Evolutionary conservation across 2,113 vertebrate species (phyloP).

Genomic region (Bagarius yarrelli): DNA sequence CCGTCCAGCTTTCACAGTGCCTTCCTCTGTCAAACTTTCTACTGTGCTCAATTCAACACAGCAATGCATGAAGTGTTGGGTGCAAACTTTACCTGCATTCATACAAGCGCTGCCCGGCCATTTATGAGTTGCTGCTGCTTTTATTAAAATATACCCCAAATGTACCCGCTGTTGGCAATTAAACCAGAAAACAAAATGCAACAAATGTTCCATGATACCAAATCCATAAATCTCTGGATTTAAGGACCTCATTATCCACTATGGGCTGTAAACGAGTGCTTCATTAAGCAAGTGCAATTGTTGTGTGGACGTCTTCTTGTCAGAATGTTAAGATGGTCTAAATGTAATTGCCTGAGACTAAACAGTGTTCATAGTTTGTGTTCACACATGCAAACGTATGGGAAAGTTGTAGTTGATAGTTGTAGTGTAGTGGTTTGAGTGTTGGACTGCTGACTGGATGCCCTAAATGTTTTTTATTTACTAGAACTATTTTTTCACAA

Average conservation of each 20-base stretch:
- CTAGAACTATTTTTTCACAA: neutral
- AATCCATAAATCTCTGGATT: neutral
- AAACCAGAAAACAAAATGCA: neutral
- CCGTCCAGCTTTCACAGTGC: neutral
- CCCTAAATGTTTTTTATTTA: too few relatives aligned
- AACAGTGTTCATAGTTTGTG: neutral
- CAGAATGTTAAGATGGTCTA: neutral
- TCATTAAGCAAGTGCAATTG: neutral
- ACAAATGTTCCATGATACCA: neutral
- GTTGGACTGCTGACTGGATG: too few relatives aligned
- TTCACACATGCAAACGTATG: neutral
- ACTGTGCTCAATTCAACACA: neutral
- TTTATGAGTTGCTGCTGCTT: neutral
- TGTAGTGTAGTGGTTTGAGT: too few relatives aligned
- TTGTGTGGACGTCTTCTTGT: neutral
- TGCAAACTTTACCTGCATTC: neutral
- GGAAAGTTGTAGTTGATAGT: too few relatives aligned
- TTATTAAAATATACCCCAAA: neutral
- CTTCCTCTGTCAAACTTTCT: neutral
- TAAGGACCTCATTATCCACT: neutral
- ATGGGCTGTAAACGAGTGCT: neutral
- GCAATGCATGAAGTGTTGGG: neutral
- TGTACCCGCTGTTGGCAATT: neutral
- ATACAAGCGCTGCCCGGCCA: neutral
- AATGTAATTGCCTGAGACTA: neutral